Evolutionary conservation across 2,888 invertebrate genomes (phyloP), one percentile per base, ranked within the genome.

Genomic region (Furcula furcula): DNA sequence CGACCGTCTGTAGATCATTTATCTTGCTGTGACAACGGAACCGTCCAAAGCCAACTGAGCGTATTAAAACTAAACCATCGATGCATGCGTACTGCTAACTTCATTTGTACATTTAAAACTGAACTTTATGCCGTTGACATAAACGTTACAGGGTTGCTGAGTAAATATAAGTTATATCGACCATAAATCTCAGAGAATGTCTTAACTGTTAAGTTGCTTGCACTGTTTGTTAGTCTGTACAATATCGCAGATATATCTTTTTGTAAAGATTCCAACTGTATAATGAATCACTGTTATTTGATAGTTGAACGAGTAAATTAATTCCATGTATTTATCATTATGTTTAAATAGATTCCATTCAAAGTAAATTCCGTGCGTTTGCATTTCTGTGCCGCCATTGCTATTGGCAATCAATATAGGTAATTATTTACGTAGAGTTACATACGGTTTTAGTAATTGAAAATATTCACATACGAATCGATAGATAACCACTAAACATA

Each of bases 1-100:
- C 70, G 59, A 65, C 64, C 59, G 67, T 65, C 65, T 66, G 62
- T 61, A 55, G 54, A 41, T 55, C 70, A 80, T 86, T 74, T 81
- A 82, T 84, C 81, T 77, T 71, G 48, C 45, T 69, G 66, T 76
- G 83, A 80, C 83, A 80, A 76, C 74, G 55, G 43, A 62, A 74
- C 69, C 71, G 73, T 76, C 64, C 62, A 63, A 65, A 68, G 67
- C 64, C 65, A 73, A 69, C 72, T 71, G 64, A 68, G 61, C 65
- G 70, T 73, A 71, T 75, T 69, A 71, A 69, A 65, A 69, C 58
- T 71, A 66, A 71, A 59, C 64, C 60, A 55, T 65, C 49, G 34
- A 55, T 58, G 51, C 45, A 54, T 50, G 39, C 55, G 15, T 15
- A 15, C 4, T 21, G 39, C 55, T 58, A 61, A 52, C 45, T 36